phyloP scores from a whole-genome alignment of 2,113 vertebrate species.

The Dicerorhinus sumatrensis region DNA sequence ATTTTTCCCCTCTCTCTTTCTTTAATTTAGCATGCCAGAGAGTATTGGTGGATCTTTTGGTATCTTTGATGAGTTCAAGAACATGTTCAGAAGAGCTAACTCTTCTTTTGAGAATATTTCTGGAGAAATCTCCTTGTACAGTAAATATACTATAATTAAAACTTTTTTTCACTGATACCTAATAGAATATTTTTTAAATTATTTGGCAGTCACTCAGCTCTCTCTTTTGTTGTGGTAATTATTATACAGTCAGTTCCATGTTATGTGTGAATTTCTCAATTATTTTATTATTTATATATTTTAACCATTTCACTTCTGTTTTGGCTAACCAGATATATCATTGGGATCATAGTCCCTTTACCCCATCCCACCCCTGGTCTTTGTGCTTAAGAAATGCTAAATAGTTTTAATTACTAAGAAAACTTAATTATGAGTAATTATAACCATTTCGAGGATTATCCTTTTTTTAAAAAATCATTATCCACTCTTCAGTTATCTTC shows the following conservation, averaged over 20 bases:
- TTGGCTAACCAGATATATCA: neutral
- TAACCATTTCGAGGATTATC: neutral
- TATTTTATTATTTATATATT: constrained; percentile 5
- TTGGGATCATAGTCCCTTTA: neutral
- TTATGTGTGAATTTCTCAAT: neutral
- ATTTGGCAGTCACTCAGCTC: neutral
- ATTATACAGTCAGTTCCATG: neutral
- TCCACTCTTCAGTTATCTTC: neutral
- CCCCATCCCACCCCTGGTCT: neutral
- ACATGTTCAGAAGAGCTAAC: constrained; percentile 95
- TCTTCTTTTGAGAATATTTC: constrained; percentile 94
- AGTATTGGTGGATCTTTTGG: constrained; percentile 94
- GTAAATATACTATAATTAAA: constrained; percentile 87
- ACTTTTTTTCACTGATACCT: neutral
- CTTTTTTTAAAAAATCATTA: neutral
- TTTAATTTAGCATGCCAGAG: constrained; percentile 92
- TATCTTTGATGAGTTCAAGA: constrained; percentile 94
- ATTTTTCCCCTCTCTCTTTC: constrained; percentile 17
- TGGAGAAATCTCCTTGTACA: constrained; percentile 95
- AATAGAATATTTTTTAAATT: constrained; percentile 29
- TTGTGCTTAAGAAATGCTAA: constrained; percentile 53
- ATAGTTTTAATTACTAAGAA: constrained; percentile 37
- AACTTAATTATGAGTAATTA: constrained; percentile 42
- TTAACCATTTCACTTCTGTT: constrained; percentile 43
- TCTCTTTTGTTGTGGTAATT: constrained; percentile 26